These are phyloP conservation scores for Lepus americanus DNA, from an alignment of 2,113 vertebrate species.

Conservation along the genomic window DNA sequence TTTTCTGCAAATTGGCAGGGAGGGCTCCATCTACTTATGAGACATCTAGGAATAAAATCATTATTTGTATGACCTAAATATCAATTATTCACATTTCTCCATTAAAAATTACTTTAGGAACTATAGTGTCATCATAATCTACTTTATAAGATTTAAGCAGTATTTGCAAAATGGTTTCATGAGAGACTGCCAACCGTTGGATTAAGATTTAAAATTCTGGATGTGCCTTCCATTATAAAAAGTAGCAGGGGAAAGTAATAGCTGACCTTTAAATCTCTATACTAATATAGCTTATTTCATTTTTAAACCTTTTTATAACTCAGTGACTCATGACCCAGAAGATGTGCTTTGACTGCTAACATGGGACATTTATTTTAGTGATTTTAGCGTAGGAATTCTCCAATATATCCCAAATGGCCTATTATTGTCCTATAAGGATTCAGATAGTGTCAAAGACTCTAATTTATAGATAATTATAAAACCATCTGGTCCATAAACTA, in stretches of 20 bases:
- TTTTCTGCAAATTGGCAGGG: neutral
- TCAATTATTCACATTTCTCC: neutral
- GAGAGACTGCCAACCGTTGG: neutral
- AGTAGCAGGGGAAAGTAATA: neutral
- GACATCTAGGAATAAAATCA: neutral
- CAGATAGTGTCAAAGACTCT: neutral
- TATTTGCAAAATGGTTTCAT: neutral
- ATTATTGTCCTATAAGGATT: neutral
- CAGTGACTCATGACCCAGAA: neutral
- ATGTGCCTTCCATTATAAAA: neutral
- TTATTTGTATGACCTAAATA: neutral
- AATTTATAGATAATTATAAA: slow-evolving; percentile 54
- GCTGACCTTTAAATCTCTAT: neutral
- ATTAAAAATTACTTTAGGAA: neutral
- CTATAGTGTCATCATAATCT: neutral
- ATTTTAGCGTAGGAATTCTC: neutral
- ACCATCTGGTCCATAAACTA: neutral
- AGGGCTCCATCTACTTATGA: neutral
- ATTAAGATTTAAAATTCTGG: slow-evolving; percentile 24
- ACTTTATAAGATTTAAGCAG: neutral
- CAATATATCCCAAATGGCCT: neutral
- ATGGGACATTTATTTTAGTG: neutral
- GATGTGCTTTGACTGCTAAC: neutral
- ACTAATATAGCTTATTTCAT: neutral
- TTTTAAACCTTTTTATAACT: slow-evolving; percentile 25